Evolutionary conservation across 2,888 invertebrate species (phyloP).

Genomic region (Hyposoter dolosus): DNA sequence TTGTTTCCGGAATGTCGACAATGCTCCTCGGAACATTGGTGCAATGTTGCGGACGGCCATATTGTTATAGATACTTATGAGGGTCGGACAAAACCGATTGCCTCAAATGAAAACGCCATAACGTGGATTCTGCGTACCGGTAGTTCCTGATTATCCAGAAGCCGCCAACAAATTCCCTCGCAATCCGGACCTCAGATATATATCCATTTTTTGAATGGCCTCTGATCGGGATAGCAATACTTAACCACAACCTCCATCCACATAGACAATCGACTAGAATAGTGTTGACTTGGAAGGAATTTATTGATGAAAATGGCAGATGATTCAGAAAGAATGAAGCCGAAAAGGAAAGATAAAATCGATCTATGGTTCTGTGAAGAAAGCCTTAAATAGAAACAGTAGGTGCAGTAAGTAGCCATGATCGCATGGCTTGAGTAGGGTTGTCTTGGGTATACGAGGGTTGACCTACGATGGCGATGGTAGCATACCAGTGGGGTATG

Average conservation of each 20-base stretch:
- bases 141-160: background rate
- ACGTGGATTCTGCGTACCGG: background rate
- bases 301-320: background rate
- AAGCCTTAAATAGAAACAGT: background rate
- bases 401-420: constrained; percentile 11
- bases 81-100: background rate
- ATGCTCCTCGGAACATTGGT: background rate
- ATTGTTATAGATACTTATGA: constrained; percentile 5
- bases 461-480: constrained; percentile 51
- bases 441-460: constrained; percentile 25
- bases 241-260: background rate
- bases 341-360: background rate
- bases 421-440: constrained; percentile 19
- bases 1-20: constrained; percentile 37
- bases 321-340: background rate
- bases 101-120: background rate
- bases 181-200: background rate
- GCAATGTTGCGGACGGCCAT: constrained; percentile 11
- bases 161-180: background rate
- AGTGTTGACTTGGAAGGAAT: background rate
- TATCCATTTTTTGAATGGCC: background rate
- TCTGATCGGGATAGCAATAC: background rate
- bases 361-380: background rate
- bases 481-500: constrained; percentile 53
- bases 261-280: background rate